Evolutionary conservation across 2,888 invertebrate genomes (phyloP), one percentile per base, ranked within the genome.

Genomic region (Cyaniris semiargus): DNA sequence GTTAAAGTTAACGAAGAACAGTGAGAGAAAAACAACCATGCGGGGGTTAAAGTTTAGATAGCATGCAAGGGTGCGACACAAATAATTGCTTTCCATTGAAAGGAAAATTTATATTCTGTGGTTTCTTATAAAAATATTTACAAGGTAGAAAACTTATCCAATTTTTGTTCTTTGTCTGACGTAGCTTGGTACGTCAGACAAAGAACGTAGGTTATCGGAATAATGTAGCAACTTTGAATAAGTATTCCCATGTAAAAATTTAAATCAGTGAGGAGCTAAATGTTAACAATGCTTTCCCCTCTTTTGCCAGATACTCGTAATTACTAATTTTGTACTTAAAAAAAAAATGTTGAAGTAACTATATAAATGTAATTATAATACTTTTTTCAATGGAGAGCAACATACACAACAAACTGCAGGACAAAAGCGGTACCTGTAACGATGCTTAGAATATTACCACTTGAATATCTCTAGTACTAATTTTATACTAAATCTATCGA

Each of bases 371-470:
- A 76, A 13, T 21, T 8, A 44, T 34, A 34, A 48, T 31, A 1
- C 0, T 38, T 21, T 34, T 34, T 23, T 58, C 70, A 70, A 76
- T 71, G 70, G 71, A 70, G 23, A 76, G 34, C 56, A 71, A 70
- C 34, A 70, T 27, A 76, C 13, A 76, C 70, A 76, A 71, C 56
- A 23, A 31, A 76, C 56, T 72, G 72, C 44, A 72, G 74, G 53
- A 76, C 71, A 53, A 71, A 76, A 76, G 76, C 76, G 21, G 70
- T 76, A 76, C 76, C 76, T 76, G 76, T 71, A 70, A 53, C 70
- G 53, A 76, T 71, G 70, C 53, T 76, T 5, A 18, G 15, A 70
- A 53, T 84, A 89, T 88, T 89, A 88, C 86, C 85, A 88, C 88
- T 90, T 89, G 88, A 90, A 89, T 80, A 76, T 53, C 21, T 71